These are phyloP conservation scores for Mustelus asterias DNA, from an alignment of 2,113 vertebrate species.

Conservation along the genomic window DNA sequence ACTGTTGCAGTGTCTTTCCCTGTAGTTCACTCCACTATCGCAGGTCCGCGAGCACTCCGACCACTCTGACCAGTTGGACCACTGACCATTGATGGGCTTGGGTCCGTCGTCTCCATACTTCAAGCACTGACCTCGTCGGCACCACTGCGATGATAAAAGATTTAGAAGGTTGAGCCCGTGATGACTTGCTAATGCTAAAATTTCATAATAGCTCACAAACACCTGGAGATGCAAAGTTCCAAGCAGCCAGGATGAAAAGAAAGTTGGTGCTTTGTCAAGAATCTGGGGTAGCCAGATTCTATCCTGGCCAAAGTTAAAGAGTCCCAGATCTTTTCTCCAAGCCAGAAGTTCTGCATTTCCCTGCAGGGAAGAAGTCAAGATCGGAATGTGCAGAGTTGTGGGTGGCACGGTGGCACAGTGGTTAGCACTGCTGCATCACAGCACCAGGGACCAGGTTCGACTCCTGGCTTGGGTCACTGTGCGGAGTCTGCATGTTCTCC, in stretches of 20 bases:
- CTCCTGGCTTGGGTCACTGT: too few species aligned
- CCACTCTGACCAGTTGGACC: conserved; percentile 86
- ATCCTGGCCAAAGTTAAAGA: not conserved
- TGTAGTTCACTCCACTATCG: conserved; percentile 77
- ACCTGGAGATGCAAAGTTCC: not conserved
- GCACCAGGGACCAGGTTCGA: too few species aligned
- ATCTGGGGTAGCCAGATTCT: not conserved
- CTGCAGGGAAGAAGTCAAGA: not conserved
- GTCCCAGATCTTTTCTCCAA: not conserved
- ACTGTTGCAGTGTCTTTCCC: conserved; percentile 82
- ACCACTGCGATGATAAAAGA: conserved; percentile 73
- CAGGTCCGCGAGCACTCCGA: conserved; percentile 88
- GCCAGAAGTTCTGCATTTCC: not conserved
- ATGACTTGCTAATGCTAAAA: not conserved
- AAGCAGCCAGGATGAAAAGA: not conserved
- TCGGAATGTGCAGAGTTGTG: not conserved
- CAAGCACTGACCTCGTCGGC: conserved; percentile 89
- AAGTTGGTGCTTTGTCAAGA: not conserved
- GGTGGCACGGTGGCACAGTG: too few species aligned
- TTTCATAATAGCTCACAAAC: not conserved
- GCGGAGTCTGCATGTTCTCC: too few species aligned
- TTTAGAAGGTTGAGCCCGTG: not conserved
- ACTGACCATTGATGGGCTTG: conserved; percentile 77
- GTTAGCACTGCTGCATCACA: too few species aligned
- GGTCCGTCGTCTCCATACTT: conserved; percentile 82